These are phyloP conservation scores for Peromyscus leucopus DNA, from an alignment of 2,113 vertebrate species.

Conservation along the genomic window DNA sequence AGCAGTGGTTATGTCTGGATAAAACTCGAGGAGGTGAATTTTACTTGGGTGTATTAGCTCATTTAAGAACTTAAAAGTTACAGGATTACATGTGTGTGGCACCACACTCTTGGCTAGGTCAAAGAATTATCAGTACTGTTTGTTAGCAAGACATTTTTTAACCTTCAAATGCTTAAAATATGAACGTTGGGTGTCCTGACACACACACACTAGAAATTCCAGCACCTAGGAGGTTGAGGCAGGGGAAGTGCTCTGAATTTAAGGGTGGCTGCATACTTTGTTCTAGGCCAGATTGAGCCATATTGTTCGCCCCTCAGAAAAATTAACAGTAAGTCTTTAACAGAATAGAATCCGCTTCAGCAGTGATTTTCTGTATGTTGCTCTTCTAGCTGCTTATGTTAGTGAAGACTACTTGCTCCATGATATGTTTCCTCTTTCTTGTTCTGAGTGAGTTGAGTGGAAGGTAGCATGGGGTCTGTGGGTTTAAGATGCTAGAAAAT, in stretches of 20 bases:
- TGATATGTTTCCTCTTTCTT: slow-evolving; percentile 35
- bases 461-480: neutral
- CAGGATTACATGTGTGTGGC: neutral
- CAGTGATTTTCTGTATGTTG: neutral
- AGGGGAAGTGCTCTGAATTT: neutral
- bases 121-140: slow-evolving; percentile 11
- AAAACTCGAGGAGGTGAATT: neutral
- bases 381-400: neutral
- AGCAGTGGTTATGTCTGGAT: neutral
- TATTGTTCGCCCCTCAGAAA: neutral
- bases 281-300: neutral
- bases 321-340: neutral
- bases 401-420: neutral
- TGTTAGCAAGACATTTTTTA: slow-evolving; percentile 44
- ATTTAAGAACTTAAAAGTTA: slow-evolving; percentile 1
- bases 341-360: neutral
- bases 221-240: neutral
- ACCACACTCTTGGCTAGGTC: neutral
- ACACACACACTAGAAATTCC: neutral
- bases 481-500: neutral
- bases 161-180: neutral
- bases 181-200: neutral
- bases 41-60: slow-evolving; percentile 8
- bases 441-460: neutral
- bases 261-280: neutral